Conservation (phyloP, 2,113 vertebrate species). For the Pionites leucogaster region DNA sequence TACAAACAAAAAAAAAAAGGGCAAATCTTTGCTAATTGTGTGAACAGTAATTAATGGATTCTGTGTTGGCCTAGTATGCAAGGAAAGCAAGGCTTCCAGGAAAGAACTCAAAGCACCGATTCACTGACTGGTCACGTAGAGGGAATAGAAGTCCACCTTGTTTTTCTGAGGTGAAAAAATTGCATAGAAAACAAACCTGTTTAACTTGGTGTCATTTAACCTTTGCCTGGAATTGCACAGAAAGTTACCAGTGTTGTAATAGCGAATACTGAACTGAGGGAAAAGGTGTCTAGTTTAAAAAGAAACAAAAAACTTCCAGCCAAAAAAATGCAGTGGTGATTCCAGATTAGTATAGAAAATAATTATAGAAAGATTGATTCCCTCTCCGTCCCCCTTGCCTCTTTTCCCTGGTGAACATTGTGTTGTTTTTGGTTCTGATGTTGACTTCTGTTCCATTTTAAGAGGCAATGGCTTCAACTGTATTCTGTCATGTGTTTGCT, state of each 20-base stretch:
- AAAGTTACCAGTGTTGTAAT: neutral
- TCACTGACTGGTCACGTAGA: neutral
- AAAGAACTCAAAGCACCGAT: fast-evolving
- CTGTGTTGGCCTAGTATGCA: neutral
- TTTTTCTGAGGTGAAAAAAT: neutral
- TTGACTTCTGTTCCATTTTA: neutral
- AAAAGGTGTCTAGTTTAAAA: neutral
- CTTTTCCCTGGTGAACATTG: fast-evolving
- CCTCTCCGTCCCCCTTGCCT: fast-evolving
- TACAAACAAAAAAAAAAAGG: neutral
- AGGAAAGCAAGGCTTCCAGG: neutral
- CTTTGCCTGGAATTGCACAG: neutral
- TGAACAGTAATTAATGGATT: neutral
- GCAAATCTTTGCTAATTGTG: neutral
- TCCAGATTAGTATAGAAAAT: neutral
- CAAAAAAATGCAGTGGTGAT: neutral
- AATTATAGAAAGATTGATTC: neutral
- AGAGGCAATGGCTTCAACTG: neutral
- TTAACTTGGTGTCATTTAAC: neutral
- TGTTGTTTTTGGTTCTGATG: neutral
- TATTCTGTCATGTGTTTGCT: neutral
- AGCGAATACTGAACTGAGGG: neutral
- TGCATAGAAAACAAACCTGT: neutral
- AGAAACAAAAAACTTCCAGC: neutral
- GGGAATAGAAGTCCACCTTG: neutral